Percentiles rank a stretch among this genome's conserved stretches.
Conservation (phyloP, 2,797 vertebrate species). For the Basileuterus tristriatus region DNA sequence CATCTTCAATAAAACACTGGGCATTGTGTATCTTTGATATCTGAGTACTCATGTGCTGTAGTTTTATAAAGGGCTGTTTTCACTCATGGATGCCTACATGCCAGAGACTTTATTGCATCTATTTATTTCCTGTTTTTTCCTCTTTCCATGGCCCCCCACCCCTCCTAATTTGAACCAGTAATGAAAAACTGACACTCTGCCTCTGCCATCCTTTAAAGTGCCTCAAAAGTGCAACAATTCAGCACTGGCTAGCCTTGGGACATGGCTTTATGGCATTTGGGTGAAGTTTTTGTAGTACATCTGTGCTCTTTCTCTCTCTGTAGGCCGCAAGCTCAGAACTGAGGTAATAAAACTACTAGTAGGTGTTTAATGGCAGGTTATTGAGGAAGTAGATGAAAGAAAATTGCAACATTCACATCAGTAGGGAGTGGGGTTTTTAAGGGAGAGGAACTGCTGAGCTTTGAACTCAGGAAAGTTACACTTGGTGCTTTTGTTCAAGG, state of each 20-base stretch:
- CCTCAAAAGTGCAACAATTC: constrained; percentile 61
- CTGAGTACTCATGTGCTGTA: not conserved
- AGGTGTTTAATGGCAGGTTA: constrained; percentile 79
- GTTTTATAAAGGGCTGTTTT: constrained; percentile 57
- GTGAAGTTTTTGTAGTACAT: constrained; percentile 44
- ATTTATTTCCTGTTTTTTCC: constrained; percentile 61
- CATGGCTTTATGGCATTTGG: constrained; percentile 48
- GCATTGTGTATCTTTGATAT: constrained; percentile 22
- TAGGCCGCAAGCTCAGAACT: constrained; percentile 54
- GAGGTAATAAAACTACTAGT: constrained; percentile 75
- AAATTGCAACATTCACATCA: constrained; percentile 67
- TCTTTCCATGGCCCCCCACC: not conserved
- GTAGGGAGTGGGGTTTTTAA: constrained; percentile 49
- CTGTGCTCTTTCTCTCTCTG: constrained; percentile 44
- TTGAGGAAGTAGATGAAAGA: constrained; percentile 75
- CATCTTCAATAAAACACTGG: constrained; percentile 30
- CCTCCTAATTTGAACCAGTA: constrained; percentile 62
- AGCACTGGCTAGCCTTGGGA: constrained; percentile 37
- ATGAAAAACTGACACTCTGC: constrained; percentile 45
- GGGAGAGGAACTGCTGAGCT: constrained; percentile 68
- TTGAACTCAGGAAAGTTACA: constrained; percentile 71
- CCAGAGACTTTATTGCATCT: constrained; percentile 64
- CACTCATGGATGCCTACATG: constrained; percentile 56
- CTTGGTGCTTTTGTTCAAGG: constrained; percentile 63
- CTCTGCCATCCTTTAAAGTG: constrained; percentile 27